Base-by-base conservation (phyloP, 2,113 vertebrate genomes). In the Xerus inauris region DNA sequence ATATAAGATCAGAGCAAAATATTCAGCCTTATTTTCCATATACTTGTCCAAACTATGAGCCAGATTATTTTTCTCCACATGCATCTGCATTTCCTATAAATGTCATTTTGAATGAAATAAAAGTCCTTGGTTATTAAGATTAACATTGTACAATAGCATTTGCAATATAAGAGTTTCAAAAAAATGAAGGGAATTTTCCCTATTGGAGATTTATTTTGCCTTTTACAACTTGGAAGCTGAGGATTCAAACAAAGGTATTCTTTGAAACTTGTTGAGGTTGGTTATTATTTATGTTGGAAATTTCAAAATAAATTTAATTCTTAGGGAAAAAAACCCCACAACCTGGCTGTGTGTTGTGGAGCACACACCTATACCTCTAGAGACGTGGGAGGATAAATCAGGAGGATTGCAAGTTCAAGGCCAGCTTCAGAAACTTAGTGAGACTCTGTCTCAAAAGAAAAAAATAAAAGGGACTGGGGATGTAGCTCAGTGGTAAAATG, bases 51-150 rank as follows among this genome's bases (percentile, higher is more conserved):
- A 87, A 84, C 1, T n/a, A 42, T 87, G 28, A 90, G 22, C 20
- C 54, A 47, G 10, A 32, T 73, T 83, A 54, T 1, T 49, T 71
- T 76, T 92, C 10, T 77, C 9, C 49, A 40, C 16, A 11, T 82
- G 38, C 2, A 73, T 71, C 51, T 94, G 40, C 28, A 40, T 67
- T 81, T 89, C 22, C 35, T 82, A 89, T 12, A 94, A 90, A 83
- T 73, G 17, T 42, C 67, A 90, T 22, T 90, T 77, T 47, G n/a
- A 87, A 32, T 77, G n/a, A 95, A 88, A 81, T 95, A 64, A 75
- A 89, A 89, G 42, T 47, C 13, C 45, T 2, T 38, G 8, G 2
- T 57, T 86, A 86, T 64, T 87, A 71, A 87, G 11, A 14, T 57
- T 71, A 85, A 81, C 54, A 67, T 72, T 65, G 4, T 65, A 26